Percentiles rank a stretch among this genome's conserved stretches.
Conservation (phyloP, 2,888 invertebrate genomes). For the Hetaerina titia region DNA sequence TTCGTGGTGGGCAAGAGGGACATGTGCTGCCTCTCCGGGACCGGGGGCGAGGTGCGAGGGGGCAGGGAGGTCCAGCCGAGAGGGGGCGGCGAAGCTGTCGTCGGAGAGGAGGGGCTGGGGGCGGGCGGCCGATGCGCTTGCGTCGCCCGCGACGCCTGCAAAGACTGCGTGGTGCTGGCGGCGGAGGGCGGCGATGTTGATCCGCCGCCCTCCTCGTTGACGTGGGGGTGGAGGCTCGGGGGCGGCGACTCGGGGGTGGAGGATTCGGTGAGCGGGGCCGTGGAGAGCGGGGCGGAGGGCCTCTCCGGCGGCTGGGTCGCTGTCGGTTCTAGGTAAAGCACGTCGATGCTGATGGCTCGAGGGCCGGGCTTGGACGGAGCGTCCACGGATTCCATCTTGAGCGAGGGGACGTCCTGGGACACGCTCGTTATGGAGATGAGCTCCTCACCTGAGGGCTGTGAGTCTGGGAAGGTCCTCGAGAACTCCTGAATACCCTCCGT, state of each 20-base stretch:
- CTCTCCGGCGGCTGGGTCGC: not conserved
- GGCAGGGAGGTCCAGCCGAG: not conserved
- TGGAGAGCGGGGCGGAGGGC: not conserved
- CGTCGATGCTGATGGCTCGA: constrained; percentile 25
- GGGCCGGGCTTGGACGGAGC: not conserved
- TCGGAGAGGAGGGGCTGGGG: not conserved
- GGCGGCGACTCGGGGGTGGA: constrained; percentile 43
- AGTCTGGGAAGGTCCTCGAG: not conserved
- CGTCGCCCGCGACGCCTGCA: not conserved
- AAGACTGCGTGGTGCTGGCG: not conserved
- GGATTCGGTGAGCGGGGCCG: not conserved
- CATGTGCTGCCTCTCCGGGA: not conserved
- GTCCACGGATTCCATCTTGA: not conserved
- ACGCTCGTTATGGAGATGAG: constrained; percentile 3
- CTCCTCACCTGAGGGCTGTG: not conserved
- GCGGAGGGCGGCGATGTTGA: not conserved
- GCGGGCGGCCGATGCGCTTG: not conserved
- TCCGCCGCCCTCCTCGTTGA: not conserved
- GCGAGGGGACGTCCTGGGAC: not conserved
- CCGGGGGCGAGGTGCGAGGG: not conserved
- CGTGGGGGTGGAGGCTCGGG: too few relatives aligned
- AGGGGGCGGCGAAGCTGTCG: not conserved
- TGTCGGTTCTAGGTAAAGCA: constrained; percentile 2
- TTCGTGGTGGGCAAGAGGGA: constrained; percentile 1
- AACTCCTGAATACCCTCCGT: not conserved